These are phyloP conservation scores for Lycaon pictus DNA, from an alignment of 2,113 vertebrate genomes.

Conservation along the genomic window DNA sequence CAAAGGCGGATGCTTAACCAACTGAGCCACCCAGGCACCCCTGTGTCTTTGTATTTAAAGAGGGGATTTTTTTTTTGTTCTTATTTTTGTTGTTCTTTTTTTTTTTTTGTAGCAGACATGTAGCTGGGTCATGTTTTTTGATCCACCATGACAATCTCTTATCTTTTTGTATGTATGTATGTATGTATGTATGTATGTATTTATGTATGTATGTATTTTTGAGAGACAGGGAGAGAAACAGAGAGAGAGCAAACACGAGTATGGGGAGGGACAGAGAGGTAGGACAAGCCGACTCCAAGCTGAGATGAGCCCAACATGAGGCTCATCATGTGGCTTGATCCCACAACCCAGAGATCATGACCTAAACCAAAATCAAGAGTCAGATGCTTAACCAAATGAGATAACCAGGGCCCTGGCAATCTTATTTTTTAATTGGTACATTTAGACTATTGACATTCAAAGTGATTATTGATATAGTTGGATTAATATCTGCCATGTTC, in stretches of 20 bases:
- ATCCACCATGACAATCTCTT: not conserved
- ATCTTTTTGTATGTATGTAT: not conserved
- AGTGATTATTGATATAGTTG: not conserved
- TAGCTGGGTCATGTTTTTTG: not conserved
- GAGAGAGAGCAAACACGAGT: not conserved
- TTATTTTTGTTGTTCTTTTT: not conserved
- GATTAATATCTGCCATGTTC: not conserved
- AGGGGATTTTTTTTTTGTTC: not conserved
- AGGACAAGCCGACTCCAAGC: not conserved
- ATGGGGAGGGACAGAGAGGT: not conserved
- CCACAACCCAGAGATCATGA: not conserved
- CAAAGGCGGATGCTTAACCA: too few species aligned
- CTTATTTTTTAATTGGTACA: not conserved
- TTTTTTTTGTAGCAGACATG: not conserved
- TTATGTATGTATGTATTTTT: not conserved
- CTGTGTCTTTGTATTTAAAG: not conserved
- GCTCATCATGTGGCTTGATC: not conserved
- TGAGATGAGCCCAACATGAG: not conserved
- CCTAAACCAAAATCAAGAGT: not conserved
- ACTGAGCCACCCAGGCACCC: too few species aligned
- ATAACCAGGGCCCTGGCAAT: not conserved
- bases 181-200: not conserved
- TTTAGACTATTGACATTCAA: not conserved
- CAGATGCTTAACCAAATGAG: not conserved
- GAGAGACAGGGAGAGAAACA: not conserved